These are phyloP conservation scores for Oppia nitens DNA, from an alignment of 1,140 invertebrate species.

Conservation along the genomic window DNA sequence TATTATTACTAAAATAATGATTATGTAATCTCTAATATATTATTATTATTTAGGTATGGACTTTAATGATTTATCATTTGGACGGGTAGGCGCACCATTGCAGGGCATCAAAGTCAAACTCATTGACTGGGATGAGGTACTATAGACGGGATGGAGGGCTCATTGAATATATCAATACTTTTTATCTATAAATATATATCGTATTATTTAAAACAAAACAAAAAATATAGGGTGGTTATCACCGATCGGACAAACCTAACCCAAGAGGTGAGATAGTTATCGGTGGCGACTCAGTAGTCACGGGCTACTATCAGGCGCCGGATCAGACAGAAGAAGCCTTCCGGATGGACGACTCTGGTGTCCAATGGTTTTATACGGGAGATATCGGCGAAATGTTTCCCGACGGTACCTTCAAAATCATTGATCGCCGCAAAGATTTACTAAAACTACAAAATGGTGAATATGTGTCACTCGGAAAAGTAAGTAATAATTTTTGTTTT, in stretches of 20 bases:
- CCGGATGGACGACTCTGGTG: slow-evolving; percentile 40
- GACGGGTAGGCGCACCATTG: slow-evolving; percentile 14
- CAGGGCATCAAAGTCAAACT: slow-evolving; percentile 24
- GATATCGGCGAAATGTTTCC: slow-evolving; percentile 83
- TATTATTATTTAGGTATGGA: too few species aligned
- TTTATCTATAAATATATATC: neutral
- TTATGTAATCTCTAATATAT: too few species aligned
- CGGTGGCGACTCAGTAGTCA: slow-evolving; percentile 67
- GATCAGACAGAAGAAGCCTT: slow-evolving; percentile 70
- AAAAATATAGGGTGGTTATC: slow-evolving; percentile 53
- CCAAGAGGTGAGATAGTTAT: slow-evolving; percentile 83
- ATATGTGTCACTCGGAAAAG: slow-evolving; percentile 45
- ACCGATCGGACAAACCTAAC: slow-evolving; percentile 63
- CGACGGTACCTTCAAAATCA: slow-evolving; percentile 87
- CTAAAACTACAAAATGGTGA: slow-evolving; percentile 94
- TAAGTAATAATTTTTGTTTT: slow-evolving; percentile 29
- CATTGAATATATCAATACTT: neutral
- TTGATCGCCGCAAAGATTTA: slow-evolving; percentile 95
- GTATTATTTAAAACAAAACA: slow-evolving; percentile 2
- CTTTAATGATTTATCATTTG: slow-evolving; percentile 16
- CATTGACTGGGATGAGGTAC: slow-evolving; percentile 40
- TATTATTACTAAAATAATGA: too few species aligned
- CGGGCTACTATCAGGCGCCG: slow-evolving; percentile 84
- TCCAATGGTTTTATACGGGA: slow-evolving; percentile 79
- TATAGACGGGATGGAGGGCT: slow-evolving; percentile 29